Base-by-base conservation (phyloP, 2,113 vertebrate genomes). In the Toxotes chatareus region DNA sequence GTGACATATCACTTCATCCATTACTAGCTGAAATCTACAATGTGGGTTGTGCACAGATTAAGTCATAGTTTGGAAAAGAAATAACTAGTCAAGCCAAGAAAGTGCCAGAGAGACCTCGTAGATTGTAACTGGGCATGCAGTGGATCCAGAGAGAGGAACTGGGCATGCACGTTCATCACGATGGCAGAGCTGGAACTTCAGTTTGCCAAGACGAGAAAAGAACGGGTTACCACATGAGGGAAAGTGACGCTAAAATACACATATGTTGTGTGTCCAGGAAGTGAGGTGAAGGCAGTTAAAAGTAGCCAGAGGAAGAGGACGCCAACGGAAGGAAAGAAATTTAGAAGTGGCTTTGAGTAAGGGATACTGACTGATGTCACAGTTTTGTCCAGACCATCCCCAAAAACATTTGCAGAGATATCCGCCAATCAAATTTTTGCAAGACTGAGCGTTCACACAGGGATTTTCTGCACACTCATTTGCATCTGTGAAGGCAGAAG, bases 361-460 rank as follows among this genome's bases (percentile, higher is more conserved):
- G 38, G 92, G 95, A 94, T 99, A 99, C 98, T 99, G 96, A 99
- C 98, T 98, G 96, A 97, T 96, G 90, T 98, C 96, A 97, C 98
- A 99, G 95, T 99, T 97, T 90, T 93, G 91, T 96, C 98, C 98
- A 88, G 96, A 96, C 98, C 98, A 99, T 97, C 97, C 98, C 87
- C 94, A 95, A 94, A 97, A 94, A 96, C 98, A 99, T 95, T 94
- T 92, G 96, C 98, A 99, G 96, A 95, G 97, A 99, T 99, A 99
- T 97, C 97, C 97, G 93, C 98, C 98, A 97, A 99, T 98, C 96
- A 99, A 95, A 96, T 99, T 99, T 99, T 98, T 99, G 98, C 98
- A 99, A 96, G 96, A 96, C 87, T 95, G 90, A 97, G 98, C 97
- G 86, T 99, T 97, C 95, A 95, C 93, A 92, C 98, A 99, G 93